phyloP scores from a whole-genome alignment of 2,797 vertebrate species.

The Sebastes steindachneri region DNA sequence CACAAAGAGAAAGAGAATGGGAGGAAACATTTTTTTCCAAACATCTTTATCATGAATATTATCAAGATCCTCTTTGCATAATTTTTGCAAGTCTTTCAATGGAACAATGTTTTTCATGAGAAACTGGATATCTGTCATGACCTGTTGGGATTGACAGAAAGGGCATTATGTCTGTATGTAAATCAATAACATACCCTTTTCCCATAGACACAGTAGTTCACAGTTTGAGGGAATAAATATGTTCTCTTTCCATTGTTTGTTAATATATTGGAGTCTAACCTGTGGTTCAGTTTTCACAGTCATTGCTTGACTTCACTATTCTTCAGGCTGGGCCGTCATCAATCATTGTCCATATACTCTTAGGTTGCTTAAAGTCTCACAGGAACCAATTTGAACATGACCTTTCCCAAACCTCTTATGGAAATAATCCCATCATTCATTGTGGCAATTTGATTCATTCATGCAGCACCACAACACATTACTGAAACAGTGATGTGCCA shows the following conservation, averaged over 20 bases:
- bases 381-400: constrained; percentile 58
- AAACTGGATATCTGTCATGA: neutral
- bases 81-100: neutral
- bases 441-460: constrained; percentile 31
- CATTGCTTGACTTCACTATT: neutral
- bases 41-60: neutral
- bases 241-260: neutral
- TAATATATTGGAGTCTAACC: neutral
- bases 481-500: constrained; percentile 2
- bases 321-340: constrained; percentile 19
- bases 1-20: neutral
- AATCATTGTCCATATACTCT: constrained; percentile 27
- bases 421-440: constrained; percentile 45
- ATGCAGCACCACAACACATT: constrained; percentile 3
- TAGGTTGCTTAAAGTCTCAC: constrained; percentile 32
- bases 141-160: neutral
- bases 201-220: neutral
- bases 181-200: neutral
- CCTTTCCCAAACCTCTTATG: constrained; percentile 54
- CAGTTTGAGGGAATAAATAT: neutral
- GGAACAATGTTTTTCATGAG: neutral
- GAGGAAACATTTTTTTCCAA: neutral
- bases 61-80: neutral
- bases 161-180: neutral
- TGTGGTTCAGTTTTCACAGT: neutral